Base-by-base conservation (phyloP, 1,140 invertebrate species). In the Lethrus apterus region DNA sequence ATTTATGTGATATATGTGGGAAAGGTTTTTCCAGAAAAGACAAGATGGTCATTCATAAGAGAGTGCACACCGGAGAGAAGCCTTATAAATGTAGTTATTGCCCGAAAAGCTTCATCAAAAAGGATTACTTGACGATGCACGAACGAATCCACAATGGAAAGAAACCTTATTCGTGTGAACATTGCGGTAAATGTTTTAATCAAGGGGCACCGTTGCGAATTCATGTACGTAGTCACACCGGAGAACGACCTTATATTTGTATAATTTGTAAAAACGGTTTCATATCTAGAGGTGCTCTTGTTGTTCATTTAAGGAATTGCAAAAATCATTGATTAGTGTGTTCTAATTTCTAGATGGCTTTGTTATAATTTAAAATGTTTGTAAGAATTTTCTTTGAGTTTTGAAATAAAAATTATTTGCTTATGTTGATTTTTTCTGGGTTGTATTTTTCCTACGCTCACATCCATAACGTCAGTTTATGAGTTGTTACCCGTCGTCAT, bases 11-110 rank as follows among this genome's bases (percentile, higher is more conserved):
- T 35, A 52, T 74, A 5, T 80, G 77, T 50, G 65, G 63, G 1
- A 74, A 75, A 50, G 72, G 72, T 13, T 79, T 80, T 60, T 71
- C 72, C 0, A 71, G 73, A 47, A 71, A 74, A 10, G 73, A 74
- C 46, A 77, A 76, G 48, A 59, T 80, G 26, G 73, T 72, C 43
- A 70, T 74, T 11, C 79, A 82, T 52, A 72, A 77, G 62, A 70
- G 75, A 64, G 71, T 76, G 18, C 78, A 79, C 51, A 71, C 65
- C 8, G 72, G 71, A 2, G 61, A 69, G 2, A 68, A 68, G 51
- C 70, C 72, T 0, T 72, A 70, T 54, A 67, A 66, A 15, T 76
- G 74, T 51, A 67, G 65, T 5, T 57, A 73, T 7, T 76, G 74
- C 50, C 68, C 68, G 29, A 73, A 73, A 48, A 71, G 11, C 70